Conservation (phyloP, 30 jellyfish, hydroid and myxozoan species). For the Aurelia sp. region DNA sequence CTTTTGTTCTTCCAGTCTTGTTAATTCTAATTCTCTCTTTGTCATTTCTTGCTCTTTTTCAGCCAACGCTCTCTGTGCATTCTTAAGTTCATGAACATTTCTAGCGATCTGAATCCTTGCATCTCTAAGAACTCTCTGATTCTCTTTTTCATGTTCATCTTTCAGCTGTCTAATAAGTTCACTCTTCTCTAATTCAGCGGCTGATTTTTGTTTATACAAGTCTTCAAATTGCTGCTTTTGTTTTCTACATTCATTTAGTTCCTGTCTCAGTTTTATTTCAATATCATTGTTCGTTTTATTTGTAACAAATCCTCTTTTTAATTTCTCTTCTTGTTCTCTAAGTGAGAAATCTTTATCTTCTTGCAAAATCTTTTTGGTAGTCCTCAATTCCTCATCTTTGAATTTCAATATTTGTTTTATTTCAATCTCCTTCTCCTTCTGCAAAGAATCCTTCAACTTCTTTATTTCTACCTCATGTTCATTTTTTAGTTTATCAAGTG, state of each 20-base stretch:
- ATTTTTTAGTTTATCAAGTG: constrained; percentile 34
- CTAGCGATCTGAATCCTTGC: constrained; percentile 83
- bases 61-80: constrained; percentile 73
- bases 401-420: constrained; percentile 81
- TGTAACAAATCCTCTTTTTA: constrained; percentile 31
- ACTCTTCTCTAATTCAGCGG: constrained; percentile 73
- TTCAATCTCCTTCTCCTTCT: constrained; percentile 83
- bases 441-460: constrained; percentile 76
- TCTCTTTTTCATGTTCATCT: constrained; percentile 88
- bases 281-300: constrained; percentile 50
- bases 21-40: constrained; percentile 48
- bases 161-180: constrained; percentile 75
- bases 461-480: constrained; percentile 80
- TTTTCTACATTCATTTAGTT: constrained; percentile 66
- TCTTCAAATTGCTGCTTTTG: constrained; percentile 77
- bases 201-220: constrained; percentile 41
- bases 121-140: constrained; percentile 79
- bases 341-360: constrained; percentile 86
- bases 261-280: constrained; percentile 72
- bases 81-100: constrained; percentile 76
- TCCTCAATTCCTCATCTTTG: constrained; percentile 94
- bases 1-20: constrained; percentile 72
- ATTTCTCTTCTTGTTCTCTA: constrained; percentile 71
- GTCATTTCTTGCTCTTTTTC: constrained; percentile 79
- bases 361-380: constrained; percentile 69